phyloP scores from a whole-genome alignment of 2,113 vertebrate genomes.

The Tretioscincus oriximinensis region DNA sequence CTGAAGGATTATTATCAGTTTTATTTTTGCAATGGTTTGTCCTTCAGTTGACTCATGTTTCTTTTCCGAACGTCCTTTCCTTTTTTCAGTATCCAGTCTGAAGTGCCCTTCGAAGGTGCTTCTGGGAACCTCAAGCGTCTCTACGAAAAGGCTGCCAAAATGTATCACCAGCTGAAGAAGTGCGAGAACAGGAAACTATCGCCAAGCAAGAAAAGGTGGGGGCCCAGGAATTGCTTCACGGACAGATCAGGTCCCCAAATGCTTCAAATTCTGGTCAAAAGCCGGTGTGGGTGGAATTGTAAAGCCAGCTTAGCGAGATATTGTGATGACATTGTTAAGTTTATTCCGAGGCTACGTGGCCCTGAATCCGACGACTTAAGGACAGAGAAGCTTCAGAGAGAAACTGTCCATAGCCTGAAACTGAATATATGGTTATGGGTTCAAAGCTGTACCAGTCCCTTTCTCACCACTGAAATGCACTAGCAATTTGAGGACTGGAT shows the following conservation, averaged over 20 bases:
- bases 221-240: not conserved
- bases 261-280: not conserved
- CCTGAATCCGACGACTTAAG: not conserved
- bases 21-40: no score
- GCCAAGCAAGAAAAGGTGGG: constrained; percentile 89
- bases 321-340: not conserved
- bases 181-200: constrained; percentile 90
- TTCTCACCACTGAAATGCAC: no score
- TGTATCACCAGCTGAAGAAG: constrained; percentile 94
- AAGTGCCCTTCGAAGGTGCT: constrained; percentile 93
- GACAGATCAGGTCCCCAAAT: not conserved
- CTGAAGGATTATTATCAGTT: no score
- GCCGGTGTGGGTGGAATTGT: no score
- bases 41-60: not conserved
- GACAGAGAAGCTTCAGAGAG: not conserved
- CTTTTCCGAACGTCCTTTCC: not conserved
- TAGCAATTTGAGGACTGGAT: not conserved
- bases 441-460: no score
- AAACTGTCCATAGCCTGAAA: not conserved
- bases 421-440: not conserved
- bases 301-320: not conserved
- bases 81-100: constrained; percentile 89
- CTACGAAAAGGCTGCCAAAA: constrained; percentile 94
- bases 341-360: no score
- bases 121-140: constrained; percentile 94